Evolutionary conservation across 2,888 invertebrate species (phyloP).

Genomic region (Brachylomia viminalis): DNA sequence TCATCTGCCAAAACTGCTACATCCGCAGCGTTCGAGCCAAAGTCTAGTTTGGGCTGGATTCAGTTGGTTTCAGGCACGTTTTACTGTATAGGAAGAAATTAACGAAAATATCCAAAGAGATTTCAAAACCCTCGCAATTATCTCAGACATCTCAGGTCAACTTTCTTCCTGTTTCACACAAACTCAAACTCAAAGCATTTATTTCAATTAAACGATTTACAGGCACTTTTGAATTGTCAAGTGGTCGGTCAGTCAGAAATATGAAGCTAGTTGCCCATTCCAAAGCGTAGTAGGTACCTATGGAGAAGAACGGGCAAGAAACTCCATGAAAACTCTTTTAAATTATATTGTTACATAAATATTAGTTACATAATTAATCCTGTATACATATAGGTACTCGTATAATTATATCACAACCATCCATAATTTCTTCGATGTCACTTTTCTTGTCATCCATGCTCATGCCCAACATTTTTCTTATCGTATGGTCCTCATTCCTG

Average conservation of each 20-base stretch:
- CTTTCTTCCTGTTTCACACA: not conserved
- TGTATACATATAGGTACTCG: too few relatives aligned
- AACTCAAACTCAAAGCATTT: too few relatives aligned
- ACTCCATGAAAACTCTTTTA: too few relatives aligned
- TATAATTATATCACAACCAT: too few relatives aligned
- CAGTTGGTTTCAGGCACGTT: constrained; percentile 18
- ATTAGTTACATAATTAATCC: too few relatives aligned
- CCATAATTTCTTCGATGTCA: not conserved
- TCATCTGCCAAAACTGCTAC: constrained; percentile 58
- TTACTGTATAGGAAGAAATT: not conserved
- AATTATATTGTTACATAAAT: too few relatives aligned
- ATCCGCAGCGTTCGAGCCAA: constrained; percentile 49
- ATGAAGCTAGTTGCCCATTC: too few relatives aligned
- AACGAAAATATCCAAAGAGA: not conserved
- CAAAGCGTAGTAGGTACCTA: too few relatives aligned
- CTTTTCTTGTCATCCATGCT: not conserved
- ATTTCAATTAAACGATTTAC: too few relatives aligned
- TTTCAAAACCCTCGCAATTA: not conserved
- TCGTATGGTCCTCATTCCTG: not conserved
- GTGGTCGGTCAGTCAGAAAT: too few relatives aligned
- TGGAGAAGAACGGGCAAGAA: too few relatives aligned
- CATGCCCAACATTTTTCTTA: not conserved
- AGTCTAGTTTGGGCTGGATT: constrained; percentile 41
- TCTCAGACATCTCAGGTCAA: not conserved
- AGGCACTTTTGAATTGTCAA: too few relatives aligned